These are phyloP conservation scores for Mesoligia furuncula DNA, from an alignment of 2,888 invertebrate species.

Conservation along the genomic window DNA sequence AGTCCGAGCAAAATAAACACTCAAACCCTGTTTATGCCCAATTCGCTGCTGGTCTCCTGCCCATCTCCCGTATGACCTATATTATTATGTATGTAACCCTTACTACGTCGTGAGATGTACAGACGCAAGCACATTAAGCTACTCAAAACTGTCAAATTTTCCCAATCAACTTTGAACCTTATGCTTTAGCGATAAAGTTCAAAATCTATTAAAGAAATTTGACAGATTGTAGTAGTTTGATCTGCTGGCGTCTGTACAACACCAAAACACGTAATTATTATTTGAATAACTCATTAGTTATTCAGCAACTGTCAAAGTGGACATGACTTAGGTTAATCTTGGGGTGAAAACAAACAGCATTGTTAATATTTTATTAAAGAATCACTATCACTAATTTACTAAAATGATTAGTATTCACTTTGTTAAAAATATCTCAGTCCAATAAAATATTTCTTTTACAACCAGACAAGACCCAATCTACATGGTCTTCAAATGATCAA, in stretches of 20 bases:
- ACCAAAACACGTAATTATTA: neutral
- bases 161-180: too few species aligned
- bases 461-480: too few species aligned
- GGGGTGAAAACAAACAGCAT: neutral
- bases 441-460: neutral
- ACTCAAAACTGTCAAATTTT: too few species aligned
- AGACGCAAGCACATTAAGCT: too few species aligned
- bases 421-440: neutral
- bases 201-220: too few species aligned
- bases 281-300: conserved; percentile 13
- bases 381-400: neutral
- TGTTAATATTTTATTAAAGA: conserved; percentile 7
- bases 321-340: conserved; percentile 23
- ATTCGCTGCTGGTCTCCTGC: neutral
- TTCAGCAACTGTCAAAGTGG: conserved; percentile 12
- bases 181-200: too few species aligned
- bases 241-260: too few species aligned
- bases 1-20: neutral
- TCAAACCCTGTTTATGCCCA: neutral
- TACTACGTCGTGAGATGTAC: neutral
- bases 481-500: too few species aligned
- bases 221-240: too few species aligned
- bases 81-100: neutral
- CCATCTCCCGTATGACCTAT: neutral
- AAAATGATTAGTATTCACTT: neutral